A percentile compares a stretch with the other conserved stretches of the same genome.
Conservation (phyloP, 2,113 vertebrate species). For the Numenius arquata region DNA sequence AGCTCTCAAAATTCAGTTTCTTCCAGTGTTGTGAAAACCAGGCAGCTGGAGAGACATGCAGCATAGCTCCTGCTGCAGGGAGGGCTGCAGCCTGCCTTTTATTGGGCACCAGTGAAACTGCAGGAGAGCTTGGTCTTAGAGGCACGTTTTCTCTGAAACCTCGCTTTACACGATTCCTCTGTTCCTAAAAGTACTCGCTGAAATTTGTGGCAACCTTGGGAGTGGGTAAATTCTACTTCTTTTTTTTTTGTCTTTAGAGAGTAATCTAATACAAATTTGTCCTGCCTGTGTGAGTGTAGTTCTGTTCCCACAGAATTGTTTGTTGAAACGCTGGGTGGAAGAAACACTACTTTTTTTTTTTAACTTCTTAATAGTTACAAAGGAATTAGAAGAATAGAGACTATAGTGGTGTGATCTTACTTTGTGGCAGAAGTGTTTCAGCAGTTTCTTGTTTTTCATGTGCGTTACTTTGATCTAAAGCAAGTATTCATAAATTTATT, state of each 20-base stretch:
- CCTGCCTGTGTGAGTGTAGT: background rate
- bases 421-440: background rate
- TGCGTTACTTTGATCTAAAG: background rate
- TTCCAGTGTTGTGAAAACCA: background rate
- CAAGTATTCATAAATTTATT: background rate
- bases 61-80: background rate
- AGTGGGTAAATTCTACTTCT: background rate
- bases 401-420: background rate
- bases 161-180: background rate
- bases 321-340: background rate
- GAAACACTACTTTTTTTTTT: background rate
- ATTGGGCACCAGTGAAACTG: background rate
- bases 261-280: background rate
- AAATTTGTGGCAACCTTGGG: background rate
- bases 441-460: background rate
- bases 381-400: background rate
- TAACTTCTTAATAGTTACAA: background rate
- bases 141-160: background rate
- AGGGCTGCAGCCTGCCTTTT: background rate
- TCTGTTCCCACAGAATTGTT: background rate
- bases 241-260: too few species aligned
- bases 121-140: background rate
- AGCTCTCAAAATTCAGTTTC: background rate
- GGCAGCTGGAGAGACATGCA: background rate
- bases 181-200: background rate